Conservation (phyloP, 1,140 invertebrate species). For the Megalonaias nervosa region DNA sequence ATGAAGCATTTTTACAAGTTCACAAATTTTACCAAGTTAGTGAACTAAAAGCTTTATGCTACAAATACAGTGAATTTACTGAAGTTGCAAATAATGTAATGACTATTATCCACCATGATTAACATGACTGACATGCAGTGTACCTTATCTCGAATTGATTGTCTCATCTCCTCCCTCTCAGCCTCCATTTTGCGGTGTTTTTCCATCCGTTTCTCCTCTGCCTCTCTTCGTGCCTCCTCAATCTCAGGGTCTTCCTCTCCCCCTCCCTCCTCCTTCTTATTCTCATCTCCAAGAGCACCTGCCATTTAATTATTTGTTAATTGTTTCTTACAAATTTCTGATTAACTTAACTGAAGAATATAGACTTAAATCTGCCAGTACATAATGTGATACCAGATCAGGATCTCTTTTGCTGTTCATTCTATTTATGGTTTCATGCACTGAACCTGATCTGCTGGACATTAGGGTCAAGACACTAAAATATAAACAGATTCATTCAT, state of each 20-base stretch:
- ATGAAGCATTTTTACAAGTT: not conserved
- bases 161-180: conserved; percentile 97
- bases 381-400: too few species aligned
- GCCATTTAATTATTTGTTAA: conserved; percentile 12
- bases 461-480: too few species aligned
- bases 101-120: not conserved
- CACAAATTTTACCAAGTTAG: not conserved
- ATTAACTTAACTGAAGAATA: too few species aligned
- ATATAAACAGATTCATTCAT: too few species aligned
- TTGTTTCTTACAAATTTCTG: too few species aligned
- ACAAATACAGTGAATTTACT: not conserved
- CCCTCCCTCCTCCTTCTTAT: conserved; percentile 83
- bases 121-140: not conserved
- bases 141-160: conserved; percentile 98
- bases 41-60: not conserved
- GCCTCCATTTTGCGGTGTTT: conserved; percentile 99
- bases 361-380: too few species aligned
- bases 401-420: too few species aligned
- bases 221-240: conserved; percentile 91
- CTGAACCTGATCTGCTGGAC: too few species aligned
- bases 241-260: conserved; percentile 88
- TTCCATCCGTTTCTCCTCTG: conserved; percentile 94
- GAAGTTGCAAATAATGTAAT: not conserved
- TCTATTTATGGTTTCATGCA: too few species aligned
- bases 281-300: conserved; percentile 93